phyloP scores from a whole-genome alignment of 2,888 invertebrate species.

The Chironomus riparius region DNA sequence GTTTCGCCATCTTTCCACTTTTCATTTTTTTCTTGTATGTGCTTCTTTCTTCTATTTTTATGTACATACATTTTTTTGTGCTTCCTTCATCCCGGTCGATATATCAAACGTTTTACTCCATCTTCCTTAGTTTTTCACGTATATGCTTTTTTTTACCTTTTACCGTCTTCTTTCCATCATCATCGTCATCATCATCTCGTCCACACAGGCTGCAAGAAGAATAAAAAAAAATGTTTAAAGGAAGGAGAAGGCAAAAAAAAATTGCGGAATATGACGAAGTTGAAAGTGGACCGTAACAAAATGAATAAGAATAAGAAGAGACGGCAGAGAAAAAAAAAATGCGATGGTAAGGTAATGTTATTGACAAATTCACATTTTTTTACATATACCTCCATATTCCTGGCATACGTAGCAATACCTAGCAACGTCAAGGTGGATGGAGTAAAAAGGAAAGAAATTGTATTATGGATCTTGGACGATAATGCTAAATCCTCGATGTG shows the following conservation, averaged over 20 bases:
- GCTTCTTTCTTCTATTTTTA: not conserved
- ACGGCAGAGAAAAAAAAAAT: not conserved
- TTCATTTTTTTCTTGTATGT: not conserved
- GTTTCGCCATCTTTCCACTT: not conserved
- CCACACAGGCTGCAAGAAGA: not conserved
- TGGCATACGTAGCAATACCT: not conserved
- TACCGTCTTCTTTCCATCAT: not conserved
- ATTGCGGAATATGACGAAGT: not conserved
- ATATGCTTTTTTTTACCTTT: not conserved
- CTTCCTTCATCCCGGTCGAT: slow-evolving; percentile 1
- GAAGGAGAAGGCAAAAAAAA: not conserved
- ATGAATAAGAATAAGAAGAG: not conserved
- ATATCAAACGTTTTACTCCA: slow-evolving; percentile 21
- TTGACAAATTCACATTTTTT: slow-evolving; percentile 26
- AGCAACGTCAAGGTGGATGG: not conserved
- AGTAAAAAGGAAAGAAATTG: not conserved
- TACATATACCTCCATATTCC: not conserved
- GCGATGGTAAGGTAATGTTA: slow-evolving; percentile 5
- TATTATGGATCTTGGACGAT: slow-evolving; percentile 26
- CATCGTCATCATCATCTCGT: not conserved
- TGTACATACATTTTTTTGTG: not conserved
- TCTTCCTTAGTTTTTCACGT: not conserved
- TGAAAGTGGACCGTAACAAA: not conserved
- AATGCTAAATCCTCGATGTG: slow-evolving; percentile 27
- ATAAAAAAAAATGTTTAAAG: not conserved